Evolutionary conservation across 2,888 invertebrate genomes (phyloP), one percentile per base, ranked within the genome.

Genomic region (Zygogramma bicolorata): DNA sequence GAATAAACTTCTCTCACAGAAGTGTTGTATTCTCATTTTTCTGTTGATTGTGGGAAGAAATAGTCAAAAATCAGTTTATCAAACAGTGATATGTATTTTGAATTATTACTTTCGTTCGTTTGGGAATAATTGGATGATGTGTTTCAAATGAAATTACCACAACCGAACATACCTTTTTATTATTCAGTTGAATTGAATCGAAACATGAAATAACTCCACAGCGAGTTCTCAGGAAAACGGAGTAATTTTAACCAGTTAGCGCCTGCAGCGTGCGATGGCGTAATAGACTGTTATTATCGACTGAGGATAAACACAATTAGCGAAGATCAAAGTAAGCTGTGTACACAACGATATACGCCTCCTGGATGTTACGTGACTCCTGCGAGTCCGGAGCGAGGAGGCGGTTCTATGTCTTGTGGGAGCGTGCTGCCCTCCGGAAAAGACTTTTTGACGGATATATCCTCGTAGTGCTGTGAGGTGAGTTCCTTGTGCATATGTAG

Each of bases 311-410:
- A 81, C 79, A 80, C 76, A 80, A 81, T 81, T 81, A 83, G 63
- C 72, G 78, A 75, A 79, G 82, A 82, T 83, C 83, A 83, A 82
- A 83, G 83, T 81, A 79, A 81, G 74, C 73, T 77, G 72, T 75
- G 81, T 79, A 81, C 81, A 81, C 80, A 72, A 65, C 83, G 83
- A 83, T 84, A 83, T 83, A 82, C 84, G 79, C 81, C 81, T 79
- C 80, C 81, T 84, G 81, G 79, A 82, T 81, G 79, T 79, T 83
- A 84, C 83, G 84, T 85, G 85, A 85, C 83, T 81, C 80, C 82
- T 82, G 81, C 82, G 83, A 80, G 70, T 63, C n/a, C n/a, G 22
- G 53, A 53, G 27, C 53, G 5, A 27, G n/a, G 22, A 27, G 53
- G 27, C 53, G 53, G 53, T n/a, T 13, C 42, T 42, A 42, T 42